Base-by-base conservation (phyloP, 2,113 vertebrate genomes). In the Melanocharis versteri region DNA sequence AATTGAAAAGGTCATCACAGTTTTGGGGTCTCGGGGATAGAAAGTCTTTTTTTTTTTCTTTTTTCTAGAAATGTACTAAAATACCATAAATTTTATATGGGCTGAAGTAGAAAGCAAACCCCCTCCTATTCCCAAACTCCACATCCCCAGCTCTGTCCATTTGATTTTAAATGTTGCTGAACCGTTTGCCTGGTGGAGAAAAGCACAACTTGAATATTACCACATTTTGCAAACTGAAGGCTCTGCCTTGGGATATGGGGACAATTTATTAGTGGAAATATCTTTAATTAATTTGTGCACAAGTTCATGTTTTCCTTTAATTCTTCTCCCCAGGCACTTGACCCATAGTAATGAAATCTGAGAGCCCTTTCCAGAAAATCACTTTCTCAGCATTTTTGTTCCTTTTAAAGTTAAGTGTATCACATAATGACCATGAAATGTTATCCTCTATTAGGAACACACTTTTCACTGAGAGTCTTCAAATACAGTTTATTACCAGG, bases 271-370 rank as follows among this genome's bases (percentile, higher is more conserved):
- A 98, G 97, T 97, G 97, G 97, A 98, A 98, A 98, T 98, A 98
- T 98, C 97, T 98, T 97, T 98, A 98, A 98, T 98, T 98, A 98
- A 98, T 98, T 98, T 98, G 97, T 98, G 97, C 97, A 98, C 96
- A 97, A 97, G 97, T 98, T 98, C 97, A 79, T 98, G 96, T 98
- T 97, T 97, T 98, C 95, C 97, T 98, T 98, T 98, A 98, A 98
- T 98, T 98, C 97, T 97, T 98, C 96, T 98, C 97, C 97, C 97
- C 97, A 94, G 97, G 97, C 97, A 96, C 97, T 97, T 98, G 97
- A 98, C 97, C 97, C 96, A 94, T 78, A 97, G 97, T 97, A 97
- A 97, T 97, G 97, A 98, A 98, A 98, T 97, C 96, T 5, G 95
- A 97, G 97, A 97, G 96, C 95, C 96, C 95, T 97, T 96, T 97